A percentile compares a stretch with the other conserved stretches of the same genome.
phyloP scores from a whole-genome alignment of 2,888 invertebrate species.

The Quadroppia sp. region DNA sequence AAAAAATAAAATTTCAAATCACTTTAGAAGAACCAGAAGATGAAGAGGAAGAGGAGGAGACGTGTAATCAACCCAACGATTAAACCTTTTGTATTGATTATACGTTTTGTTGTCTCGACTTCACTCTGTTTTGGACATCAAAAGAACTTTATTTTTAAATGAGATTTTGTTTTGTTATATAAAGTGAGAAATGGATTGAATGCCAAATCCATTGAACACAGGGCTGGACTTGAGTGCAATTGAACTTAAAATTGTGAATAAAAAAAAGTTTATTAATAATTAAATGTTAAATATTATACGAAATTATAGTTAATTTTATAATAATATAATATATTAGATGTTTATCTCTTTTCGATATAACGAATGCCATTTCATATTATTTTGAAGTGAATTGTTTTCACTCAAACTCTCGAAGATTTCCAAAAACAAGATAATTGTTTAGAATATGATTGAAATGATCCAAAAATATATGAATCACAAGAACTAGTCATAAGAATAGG shows the following conservation, averaged over 20 bases:
- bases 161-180: neutral
- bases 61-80: neutral
- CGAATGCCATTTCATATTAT: constrained; percentile 6
- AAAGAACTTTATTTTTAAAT: neutral
- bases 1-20: constrained; percentile 57
- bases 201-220: neutral
- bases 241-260: neutral
- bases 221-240: constrained; percentile 12
- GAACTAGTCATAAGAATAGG: too few relatives aligned
- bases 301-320: constrained; percentile 14
- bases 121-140: neutral
- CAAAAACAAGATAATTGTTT: too few relatives aligned
- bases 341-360: neutral
- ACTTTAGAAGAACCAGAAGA: constrained; percentile 78
- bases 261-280: neutral
- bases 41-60: constrained; percentile 45
- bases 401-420: neutral
- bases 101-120: neutral
- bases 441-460: too few relatives aligned
- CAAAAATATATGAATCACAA: too few relatives aligned
- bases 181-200: neutral
- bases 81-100: neutral
- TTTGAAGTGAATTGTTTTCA: constrained; percentile 1
- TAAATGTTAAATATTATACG: neutral
- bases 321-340: neutral